Conservation (phyloP, 1,140 invertebrate species). For the Popillia japonica region DNA sequence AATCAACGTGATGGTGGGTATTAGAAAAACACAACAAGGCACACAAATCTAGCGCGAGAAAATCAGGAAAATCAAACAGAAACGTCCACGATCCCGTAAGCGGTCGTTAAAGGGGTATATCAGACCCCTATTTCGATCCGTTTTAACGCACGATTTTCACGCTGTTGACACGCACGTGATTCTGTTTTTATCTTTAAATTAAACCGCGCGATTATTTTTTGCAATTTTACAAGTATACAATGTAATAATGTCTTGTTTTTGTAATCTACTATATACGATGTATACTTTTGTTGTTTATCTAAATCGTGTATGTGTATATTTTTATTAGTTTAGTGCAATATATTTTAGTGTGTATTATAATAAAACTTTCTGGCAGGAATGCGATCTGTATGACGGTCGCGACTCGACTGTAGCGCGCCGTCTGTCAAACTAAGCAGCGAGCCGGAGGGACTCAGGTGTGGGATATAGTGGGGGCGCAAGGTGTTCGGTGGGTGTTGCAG, state of each 20-base stretch:
- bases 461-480: constrained; percentile 57
- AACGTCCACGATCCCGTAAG: neutral
- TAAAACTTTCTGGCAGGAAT: constrained; percentile 35
- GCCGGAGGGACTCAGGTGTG: constrained; percentile 52
- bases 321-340: constrained; percentile 1
- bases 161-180: neutral
- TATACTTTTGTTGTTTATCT: constrained; percentile 9
- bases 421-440: constrained; percentile 46
- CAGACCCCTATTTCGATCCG: neutral
- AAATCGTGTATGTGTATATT: neutral
- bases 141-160: constrained; percentile 1
- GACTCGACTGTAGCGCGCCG: constrained; percentile 45
- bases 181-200: neutral
- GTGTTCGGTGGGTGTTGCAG: constrained; percentile 55
- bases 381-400: constrained; percentile 37
- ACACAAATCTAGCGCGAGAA: constrained; percentile 5
- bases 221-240: constrained; percentile 10
- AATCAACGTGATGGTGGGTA: neutral
- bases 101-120: neutral
- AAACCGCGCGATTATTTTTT: neutral
- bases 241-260: neutral
- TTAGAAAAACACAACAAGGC: constrained; percentile 6
- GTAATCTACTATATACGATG: neutral
- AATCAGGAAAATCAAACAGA: neutral
- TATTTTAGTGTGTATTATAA: constrained; percentile 23